Conservation (phyloP, 2,888 invertebrate genomes). For the Melanostoma scalare region DNA sequence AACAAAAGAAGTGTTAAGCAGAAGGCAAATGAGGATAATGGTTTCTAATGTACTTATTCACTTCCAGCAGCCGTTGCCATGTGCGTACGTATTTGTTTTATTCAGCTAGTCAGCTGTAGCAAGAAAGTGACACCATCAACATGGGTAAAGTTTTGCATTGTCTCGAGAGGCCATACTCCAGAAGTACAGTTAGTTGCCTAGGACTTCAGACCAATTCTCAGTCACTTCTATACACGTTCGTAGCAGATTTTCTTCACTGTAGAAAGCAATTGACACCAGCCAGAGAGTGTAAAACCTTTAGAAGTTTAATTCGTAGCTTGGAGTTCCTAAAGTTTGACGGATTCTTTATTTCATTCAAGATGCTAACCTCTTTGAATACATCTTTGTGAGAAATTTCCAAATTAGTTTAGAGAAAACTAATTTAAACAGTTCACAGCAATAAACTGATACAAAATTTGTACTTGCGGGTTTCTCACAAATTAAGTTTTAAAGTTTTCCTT, state of each 20-base stretch:
- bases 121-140: constrained; percentile 43
- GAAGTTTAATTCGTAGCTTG: not conserved
- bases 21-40: constrained; percentile 67
- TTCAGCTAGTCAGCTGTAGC: constrained; percentile 48
- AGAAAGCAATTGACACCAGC: constrained; percentile 55
- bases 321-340: constrained; percentile 12
- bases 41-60: constrained; percentile 57
- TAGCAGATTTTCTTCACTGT: constrained; percentile 46
- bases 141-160: constrained; percentile 11
- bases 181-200: constrained; percentile 28
- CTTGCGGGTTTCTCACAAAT: too few species aligned
- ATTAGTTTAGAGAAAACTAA: constrained; percentile 35
- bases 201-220: constrained; percentile 33
- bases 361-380: constrained; percentile 44
- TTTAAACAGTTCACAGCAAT: not conserved
- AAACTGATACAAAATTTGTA: too few species aligned
- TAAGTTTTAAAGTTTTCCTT: too few species aligned
- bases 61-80: constrained; percentile 24
- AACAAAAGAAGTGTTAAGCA: constrained; percentile 50
- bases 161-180: constrained; percentile 58
- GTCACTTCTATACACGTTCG: constrained; percentile 43
- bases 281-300: not conserved
- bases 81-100: constrained; percentile 1
- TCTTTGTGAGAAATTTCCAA: constrained; percentile 31
- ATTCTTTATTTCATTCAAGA: constrained; percentile 52